Percentiles rank a stretch among this genome's conserved stretches.
phyloP scores from a whole-genome alignment of 2,113 vertebrate genomes.

The Sturnus vulgaris region DNA sequence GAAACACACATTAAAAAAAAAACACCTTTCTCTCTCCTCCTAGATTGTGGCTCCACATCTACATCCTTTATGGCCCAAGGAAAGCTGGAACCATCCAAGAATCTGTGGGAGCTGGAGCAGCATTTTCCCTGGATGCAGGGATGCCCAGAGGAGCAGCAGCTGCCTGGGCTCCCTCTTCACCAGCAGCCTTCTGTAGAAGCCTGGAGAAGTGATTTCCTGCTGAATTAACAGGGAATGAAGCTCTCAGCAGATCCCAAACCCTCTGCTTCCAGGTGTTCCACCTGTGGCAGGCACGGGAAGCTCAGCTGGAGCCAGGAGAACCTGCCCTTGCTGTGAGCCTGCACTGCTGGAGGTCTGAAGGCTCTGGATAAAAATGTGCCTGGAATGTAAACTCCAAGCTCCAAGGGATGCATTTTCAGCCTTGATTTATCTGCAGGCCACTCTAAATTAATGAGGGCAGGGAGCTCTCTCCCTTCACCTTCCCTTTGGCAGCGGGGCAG shows the following conservation, averaged over 20 bases:
- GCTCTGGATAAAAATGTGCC: neutral
- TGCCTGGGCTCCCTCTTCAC: neutral
- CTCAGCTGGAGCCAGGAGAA: neutral
- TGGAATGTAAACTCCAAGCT: neutral
- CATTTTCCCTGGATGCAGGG: neutral
- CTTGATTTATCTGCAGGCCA: neutral
- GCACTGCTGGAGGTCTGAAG: neutral
- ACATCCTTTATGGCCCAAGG: neutral
- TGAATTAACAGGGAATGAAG: neutral
- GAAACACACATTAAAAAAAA: neutral
- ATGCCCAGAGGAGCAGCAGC: too few species aligned
- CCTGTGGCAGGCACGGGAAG: neutral
- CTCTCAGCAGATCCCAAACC: neutral
- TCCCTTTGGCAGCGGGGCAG: fast-evolving
- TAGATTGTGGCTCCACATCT: fast-evolving
- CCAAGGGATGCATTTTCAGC: neutral
- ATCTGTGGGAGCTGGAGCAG: neutral
- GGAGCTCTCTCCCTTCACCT: neutral
- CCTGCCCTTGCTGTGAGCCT: fast-evolving
- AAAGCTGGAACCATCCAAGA: fast-evolving
- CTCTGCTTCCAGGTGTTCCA: neutral
- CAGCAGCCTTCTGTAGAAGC: neutral
- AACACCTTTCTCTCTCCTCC: neutral
- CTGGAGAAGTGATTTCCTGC: neutral
- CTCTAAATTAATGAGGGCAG: neutral